These are phyloP conservation scores for Hypomecis punctinalis DNA, from an alignment of 2,888 invertebrate genomes.

Conservation along the genomic window DNA sequence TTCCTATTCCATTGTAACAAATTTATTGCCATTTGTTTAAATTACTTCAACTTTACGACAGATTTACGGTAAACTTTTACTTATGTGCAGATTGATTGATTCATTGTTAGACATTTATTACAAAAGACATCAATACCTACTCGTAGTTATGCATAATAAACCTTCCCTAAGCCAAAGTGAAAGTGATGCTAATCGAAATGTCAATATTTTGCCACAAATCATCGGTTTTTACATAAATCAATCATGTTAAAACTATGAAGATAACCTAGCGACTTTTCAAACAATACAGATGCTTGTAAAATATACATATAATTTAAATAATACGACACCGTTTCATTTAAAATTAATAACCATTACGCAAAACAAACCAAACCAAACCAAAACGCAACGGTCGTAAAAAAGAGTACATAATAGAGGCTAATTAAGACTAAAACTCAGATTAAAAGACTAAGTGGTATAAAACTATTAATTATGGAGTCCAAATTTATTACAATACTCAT, in stretches of 20 bases:
- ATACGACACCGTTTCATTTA: neutral
- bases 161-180: neutral
- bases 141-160: conserved; percentile 1
- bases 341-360: too few relatives aligned
- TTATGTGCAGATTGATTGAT: conserved; percentile 21
- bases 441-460: too few relatives aligned
- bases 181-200: conserved; percentile 2
- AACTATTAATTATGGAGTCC: too few relatives aligned
- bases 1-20: conserved; percentile 1
- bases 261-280: too few relatives aligned
- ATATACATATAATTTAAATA: neutral
- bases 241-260: neutral
- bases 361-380: too few relatives aligned
- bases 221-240: conserved; percentile 2
- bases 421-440: too few relatives aligned
- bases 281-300: too few relatives aligned
- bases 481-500: too few relatives aligned
- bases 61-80: conserved; percentile 23
- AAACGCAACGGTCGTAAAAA: too few relatives aligned
- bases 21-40: neutral
- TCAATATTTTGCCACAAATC: conserved; percentile 4
- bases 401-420: too few relatives aligned
- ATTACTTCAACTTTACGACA: conserved; percentile 10
- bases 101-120: conserved; percentile 10
- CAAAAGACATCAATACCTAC: neutral